phyloP scores from a whole-genome alignment of 92 coral and sea anemone genomes.

The Paramuricea clavata region DNA sequence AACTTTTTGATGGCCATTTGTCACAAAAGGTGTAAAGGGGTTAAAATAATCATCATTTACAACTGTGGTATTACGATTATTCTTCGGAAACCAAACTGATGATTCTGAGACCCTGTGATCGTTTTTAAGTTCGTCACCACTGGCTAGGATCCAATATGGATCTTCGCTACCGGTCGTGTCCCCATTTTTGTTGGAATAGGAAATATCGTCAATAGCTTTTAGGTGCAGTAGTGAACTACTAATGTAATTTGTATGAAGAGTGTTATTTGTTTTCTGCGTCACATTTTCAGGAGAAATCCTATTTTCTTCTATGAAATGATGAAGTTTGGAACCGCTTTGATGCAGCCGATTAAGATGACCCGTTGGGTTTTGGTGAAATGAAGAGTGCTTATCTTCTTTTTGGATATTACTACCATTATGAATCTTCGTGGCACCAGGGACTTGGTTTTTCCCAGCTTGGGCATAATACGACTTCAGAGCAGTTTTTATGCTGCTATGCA shows the following conservation, averaged over 20 bases:
- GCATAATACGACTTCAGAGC: neutral
- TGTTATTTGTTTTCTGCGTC: neutral
- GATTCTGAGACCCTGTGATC: neutral
- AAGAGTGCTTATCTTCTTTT: neutral
- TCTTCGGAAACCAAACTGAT: neutral
- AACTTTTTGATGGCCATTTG: neutral
- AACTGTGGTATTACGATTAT: neutral
- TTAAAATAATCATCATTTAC: neutral
- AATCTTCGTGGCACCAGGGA: neutral
- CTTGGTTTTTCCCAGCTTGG: neutral
- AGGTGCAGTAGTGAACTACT: neutral
- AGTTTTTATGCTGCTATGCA: neutral
- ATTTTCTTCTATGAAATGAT: neutral
- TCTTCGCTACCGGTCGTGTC: neutral
- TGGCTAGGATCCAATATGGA: slow-evolving; percentile 19
- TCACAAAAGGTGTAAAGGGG: neutral
- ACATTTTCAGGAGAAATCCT: neutral
- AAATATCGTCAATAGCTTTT: neutral
- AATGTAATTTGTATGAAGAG: neutral
- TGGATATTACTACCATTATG: neutral
- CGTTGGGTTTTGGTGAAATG: neutral
- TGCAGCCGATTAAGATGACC: neutral
- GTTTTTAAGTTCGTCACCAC: neutral
- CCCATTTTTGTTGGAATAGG: neutral
- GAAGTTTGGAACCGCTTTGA: neutral